These are phyloP conservation scores for Neotoma lepida DNA, from an alignment of 2,113 vertebrate genomes.

Conservation along the genomic window DNA sequence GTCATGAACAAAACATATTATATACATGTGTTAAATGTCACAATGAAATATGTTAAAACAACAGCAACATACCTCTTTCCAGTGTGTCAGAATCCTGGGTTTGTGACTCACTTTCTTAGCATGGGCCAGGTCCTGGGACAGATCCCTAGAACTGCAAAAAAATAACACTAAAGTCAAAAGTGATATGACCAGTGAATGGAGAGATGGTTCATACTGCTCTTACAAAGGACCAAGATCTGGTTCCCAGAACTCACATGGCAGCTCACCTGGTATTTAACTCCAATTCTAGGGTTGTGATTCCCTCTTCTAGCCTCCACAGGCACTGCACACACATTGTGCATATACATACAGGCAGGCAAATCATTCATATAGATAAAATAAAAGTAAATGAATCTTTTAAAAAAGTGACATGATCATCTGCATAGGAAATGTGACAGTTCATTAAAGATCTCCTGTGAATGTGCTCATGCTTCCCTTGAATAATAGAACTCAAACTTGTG, in stretches of 20 bases:
- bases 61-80: not conserved
- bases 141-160: not conserved
- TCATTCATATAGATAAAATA: not conserved
- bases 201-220: not conserved
- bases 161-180: not conserved
- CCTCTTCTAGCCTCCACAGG: not conserved
- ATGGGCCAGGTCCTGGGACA: not conserved
- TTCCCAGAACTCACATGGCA: not conserved
- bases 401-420: not conserved
- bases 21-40: not conserved
- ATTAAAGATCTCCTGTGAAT: not conserved
- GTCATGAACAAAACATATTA: not conserved
- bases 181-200: not conserved
- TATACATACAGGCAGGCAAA: not conserved
- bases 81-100: not conserved
- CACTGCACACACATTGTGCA: not conserved
- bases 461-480: not conserved
- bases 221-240: not conserved
- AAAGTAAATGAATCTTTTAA: not conserved
- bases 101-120: not conserved
- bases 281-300: not conserved
- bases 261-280: not conserved
- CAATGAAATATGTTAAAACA: not conserved
- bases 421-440: not conserved
- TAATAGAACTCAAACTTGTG: not conserved